Evolutionary conservation across 2,113 vertebrate species (phyloP).

Genomic region (Fregetta grallaria): DNA sequence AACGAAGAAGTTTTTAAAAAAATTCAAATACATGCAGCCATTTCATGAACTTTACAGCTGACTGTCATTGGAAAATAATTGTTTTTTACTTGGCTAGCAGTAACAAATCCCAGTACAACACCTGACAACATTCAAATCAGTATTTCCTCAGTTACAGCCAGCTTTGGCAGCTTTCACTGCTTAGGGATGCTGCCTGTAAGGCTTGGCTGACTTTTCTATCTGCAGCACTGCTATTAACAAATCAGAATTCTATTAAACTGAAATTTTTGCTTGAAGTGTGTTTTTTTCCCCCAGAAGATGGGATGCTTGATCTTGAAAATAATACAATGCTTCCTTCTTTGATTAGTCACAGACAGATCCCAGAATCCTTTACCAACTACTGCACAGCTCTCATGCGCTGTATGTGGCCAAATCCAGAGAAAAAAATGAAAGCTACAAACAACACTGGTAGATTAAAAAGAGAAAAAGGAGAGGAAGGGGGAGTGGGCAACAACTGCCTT

Average conservation of each 20-base stretch:
- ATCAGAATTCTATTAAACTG: background rate
- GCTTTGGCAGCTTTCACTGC: background rate
- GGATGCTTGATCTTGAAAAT: background rate
- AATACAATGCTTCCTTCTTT: background rate
- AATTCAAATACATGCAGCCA: background rate
- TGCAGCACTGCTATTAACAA: background rate
- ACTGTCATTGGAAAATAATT: background rate
- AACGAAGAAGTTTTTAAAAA: background rate
- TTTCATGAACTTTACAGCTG: background rate
- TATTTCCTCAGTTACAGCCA: background rate
- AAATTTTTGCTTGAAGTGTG: background rate
- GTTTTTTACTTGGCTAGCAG: background rate
- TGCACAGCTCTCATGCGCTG: background rate
- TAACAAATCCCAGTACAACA: background rate
- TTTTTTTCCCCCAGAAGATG: background rate
- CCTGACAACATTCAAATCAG: background rate
- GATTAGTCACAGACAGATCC: background rate
- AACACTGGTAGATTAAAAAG: background rate
- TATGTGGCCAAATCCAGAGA: background rate
- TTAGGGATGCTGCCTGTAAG: background rate
- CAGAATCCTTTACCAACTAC: background rate
- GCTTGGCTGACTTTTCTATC: background rate
- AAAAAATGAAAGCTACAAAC: background rate
- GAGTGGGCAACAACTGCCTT: background rate
- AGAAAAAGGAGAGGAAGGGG: fast-evolving